These are phyloP conservation scores for Lacerta agilis DNA, from an alignment of 2,797 vertebrate species.

Conservation along the genomic window DNA sequence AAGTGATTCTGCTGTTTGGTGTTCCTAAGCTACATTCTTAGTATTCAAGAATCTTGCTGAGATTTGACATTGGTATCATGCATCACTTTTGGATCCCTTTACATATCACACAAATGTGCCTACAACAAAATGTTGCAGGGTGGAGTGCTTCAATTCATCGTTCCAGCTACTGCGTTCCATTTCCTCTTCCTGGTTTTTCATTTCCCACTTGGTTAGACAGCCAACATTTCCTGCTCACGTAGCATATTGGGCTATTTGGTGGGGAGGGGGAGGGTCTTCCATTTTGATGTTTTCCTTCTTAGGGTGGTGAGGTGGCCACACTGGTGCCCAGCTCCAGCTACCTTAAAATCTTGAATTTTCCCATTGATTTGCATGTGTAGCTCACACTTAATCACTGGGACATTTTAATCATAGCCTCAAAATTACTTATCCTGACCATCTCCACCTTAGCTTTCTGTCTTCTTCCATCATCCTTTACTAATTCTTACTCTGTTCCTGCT, in stretches of 20 bases:
- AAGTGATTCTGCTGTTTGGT: neutral
- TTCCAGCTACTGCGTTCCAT: neutral
- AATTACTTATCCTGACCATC: too few relatives aligned
- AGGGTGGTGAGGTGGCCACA: neutral
- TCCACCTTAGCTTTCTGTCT: neutral
- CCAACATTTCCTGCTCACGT: neutral
- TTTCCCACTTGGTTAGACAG: neutral
- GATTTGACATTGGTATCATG: neutral
- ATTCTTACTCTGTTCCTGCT: neutral
- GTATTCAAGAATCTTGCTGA: neutral
- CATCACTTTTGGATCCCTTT: neutral
- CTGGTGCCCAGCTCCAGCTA: neutral
- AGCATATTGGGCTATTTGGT: neutral
- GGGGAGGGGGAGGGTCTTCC: neutral
- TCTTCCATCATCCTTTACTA: neutral
- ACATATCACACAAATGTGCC: neutral
- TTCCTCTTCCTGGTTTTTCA: neutral
- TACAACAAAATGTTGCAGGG: too few relatives aligned
- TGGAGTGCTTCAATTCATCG: neutral
- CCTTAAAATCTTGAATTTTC: neutral
- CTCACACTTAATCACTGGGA: too few relatives aligned
- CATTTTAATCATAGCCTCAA: too few relatives aligned
- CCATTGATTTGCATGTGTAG: too few relatives aligned
- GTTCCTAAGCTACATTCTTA: neutral
- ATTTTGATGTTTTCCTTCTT: neutral